Evolutionary conservation across 1,140 invertebrate species (phyloP), one percentile per base, ranked within the genome.

Genomic region (Brachionus asplanchnoidis): DNA sequence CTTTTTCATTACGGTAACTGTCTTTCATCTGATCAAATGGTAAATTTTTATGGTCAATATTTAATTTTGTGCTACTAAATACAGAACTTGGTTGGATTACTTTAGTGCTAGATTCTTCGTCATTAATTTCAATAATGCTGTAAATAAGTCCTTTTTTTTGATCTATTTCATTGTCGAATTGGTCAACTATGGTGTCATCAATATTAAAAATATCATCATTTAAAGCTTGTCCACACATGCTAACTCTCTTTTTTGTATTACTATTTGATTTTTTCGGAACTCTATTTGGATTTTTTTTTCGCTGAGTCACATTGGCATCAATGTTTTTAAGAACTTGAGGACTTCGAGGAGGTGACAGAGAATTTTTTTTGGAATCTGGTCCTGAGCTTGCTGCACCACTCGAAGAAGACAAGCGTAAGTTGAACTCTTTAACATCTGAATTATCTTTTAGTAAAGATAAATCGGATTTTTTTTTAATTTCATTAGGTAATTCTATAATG

Each of bases 141-240:
- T 26, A 44, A 4, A 82, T 44, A 40, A 82, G 17, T 11, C 79
- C 79, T 65, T 68, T 82, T 65, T 65, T 60, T 5, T 60, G 53
- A 44, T 82, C 79, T 5, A 65, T 23, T 68, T 82, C 79, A 40
- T 82, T 82, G 26, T 82, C 79, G 26, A 65, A 82, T 68, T 82
- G 53, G 32, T 82, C 79, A n/a, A 82, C 20, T 28, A 82, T 82
- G 3, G 79, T 65, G 66, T 82, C 79, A 44, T 82, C 79, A 65
- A 82, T 82, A 65, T 82, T 82, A 32, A 82, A 68, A n/a, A 82
- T 53, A 68, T 82, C 28, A 65, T 82, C 79, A 82, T 26, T 65
- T 1, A 82, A 36, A 46, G 53, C 79, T 20, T 65, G 53, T 7
- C 79, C 79, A 65, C 79, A 82, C 17, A 82, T 82, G 32, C 79